These are phyloP conservation scores for Sphaerophoria taeniata DNA, from an alignment of 2,888 invertebrate genomes.

Conservation along the genomic window DNA sequence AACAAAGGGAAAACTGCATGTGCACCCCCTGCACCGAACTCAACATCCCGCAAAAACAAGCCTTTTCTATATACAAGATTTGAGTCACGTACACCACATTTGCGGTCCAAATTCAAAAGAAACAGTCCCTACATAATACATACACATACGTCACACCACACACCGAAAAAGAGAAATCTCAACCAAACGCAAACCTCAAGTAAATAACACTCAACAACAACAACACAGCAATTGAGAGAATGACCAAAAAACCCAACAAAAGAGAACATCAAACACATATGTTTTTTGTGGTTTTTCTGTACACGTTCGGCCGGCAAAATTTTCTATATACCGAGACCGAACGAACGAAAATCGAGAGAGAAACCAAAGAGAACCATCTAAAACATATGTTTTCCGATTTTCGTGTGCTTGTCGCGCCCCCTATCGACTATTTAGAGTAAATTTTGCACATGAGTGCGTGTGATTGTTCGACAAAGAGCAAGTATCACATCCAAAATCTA, in stretches of 20 bases:
- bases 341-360: not conserved
- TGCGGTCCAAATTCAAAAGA: slow-evolving; percentile 58
- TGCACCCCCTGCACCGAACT: slow-evolving; percentile 48
- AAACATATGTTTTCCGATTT: slow-evolving; percentile 67
- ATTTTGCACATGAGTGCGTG: slow-evolving; percentile 24
- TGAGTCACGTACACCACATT: slow-evolving; percentile 75
- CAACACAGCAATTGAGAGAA: slow-evolving; percentile 1
- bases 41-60: slow-evolving; percentile 30
- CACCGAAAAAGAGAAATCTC: slow-evolving; percentile 60
- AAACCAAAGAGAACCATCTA: slow-evolving; percentile 48
- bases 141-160: slow-evolving; percentile 25
- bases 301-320: slow-evolving; percentile 33
- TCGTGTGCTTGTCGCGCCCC: slow-evolving; percentile 31
- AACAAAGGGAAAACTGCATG: slow-evolving; percentile 64
- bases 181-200: slow-evolving; percentile 1
- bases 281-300: not conserved
- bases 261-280: slow-evolving; percentile 29
- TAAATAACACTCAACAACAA: slow-evolving; percentile 45
- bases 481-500: slow-evolving; percentile 39
- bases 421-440: slow-evolving; percentile 6
- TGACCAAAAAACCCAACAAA: not conserved
- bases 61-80: slow-evolving; percentile 63
- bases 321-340: slow-evolving; percentile 10
- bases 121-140: slow-evolving; percentile 1
- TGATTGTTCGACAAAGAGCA: slow-evolving; percentile 48